Evolutionary conservation across 2,797 vertebrate species (phyloP), one percentile per base, ranked within the genome.

Genomic region (Gallinago stenura): DNA sequence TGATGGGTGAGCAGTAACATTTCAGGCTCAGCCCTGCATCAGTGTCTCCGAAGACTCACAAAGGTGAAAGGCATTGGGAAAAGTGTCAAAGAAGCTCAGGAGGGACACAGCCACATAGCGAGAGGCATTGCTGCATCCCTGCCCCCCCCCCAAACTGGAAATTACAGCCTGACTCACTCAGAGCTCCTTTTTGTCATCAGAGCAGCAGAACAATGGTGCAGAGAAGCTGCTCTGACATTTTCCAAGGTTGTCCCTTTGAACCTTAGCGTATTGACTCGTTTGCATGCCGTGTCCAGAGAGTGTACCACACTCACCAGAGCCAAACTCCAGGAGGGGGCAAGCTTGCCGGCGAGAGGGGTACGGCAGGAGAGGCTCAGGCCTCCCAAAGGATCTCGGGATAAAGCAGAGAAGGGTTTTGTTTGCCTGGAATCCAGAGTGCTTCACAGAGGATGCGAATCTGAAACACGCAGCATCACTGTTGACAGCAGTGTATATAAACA

Each of bases 401-500:
- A 72, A 82, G 28, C 17, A 25, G 53, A 54, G 43, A 46, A 56
- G 21, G 50, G 18, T 37, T 87, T 35, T 58, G 22, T 48, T 53
- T 75, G 85, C 83, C 61, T 16, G 66, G 83, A 61, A 69, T 46
- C 62, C 30, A 35, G 82, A 25, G 54, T 4, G 45, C 90, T 72
- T 53, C 89, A 24, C 39, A 1, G 48, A 53, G 73, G 56, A 79
- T 75, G 70, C 0, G 6, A 61, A 12, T 46, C 54, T 84, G 78
- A 77, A 73, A 71, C 65, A 83, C 6, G 31, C 93, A 95, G 94
- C 83, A 43, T 58, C 0, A 4, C 91, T 57, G 73, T 24, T 93
- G 87, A 95, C 96, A 95, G 93, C 90, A 64, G 58, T 3, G 77
- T 87, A 45, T 83, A 89, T 57, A 95, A 96, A 96, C 93, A 87